These are phyloP conservation scores for Antrozous pallidus DNA, from an alignment of 2,797 vertebrate species.

Conservation along the genomic window DNA sequence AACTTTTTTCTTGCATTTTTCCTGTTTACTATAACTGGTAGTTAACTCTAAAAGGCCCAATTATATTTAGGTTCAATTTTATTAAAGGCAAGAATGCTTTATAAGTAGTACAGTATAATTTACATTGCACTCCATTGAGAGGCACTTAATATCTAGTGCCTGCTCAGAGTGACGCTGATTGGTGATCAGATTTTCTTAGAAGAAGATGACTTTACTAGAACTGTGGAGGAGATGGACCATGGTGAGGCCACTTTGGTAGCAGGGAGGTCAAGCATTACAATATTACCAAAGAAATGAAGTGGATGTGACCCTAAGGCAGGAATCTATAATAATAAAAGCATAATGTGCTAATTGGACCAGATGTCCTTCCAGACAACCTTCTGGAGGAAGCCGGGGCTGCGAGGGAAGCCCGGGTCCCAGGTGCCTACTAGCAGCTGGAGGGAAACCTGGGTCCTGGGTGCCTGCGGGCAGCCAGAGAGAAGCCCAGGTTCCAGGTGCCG, in stretches of 20 bases:
- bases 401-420: too few relatives aligned
- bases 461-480: too few relatives aligned
- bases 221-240: neutral
- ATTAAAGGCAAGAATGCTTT: neutral
- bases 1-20: neutral
- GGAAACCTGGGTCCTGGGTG: too few relatives aligned
- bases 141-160: neutral
- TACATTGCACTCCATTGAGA: neutral
- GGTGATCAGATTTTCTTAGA: neutral
- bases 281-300: neutral
- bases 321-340: neutral
- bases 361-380: too few relatives aligned
- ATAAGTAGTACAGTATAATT: neutral
- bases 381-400: too few relatives aligned
- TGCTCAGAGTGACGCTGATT: neutral
- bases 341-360: neutral
- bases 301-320: neutral
- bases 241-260: neutral
- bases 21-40: neutral
- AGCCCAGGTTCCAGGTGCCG: too few relatives aligned
- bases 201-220: neutral
- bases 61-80: neutral
- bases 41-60: neutral
- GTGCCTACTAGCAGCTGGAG: too few relatives aligned
- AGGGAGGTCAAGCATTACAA: neutral